Evolutionary conservation across 2,797 vertebrate genomes (phyloP), one percentile per base, ranked within the genome.

Genomic region (Pteropus rufus): DNA sequence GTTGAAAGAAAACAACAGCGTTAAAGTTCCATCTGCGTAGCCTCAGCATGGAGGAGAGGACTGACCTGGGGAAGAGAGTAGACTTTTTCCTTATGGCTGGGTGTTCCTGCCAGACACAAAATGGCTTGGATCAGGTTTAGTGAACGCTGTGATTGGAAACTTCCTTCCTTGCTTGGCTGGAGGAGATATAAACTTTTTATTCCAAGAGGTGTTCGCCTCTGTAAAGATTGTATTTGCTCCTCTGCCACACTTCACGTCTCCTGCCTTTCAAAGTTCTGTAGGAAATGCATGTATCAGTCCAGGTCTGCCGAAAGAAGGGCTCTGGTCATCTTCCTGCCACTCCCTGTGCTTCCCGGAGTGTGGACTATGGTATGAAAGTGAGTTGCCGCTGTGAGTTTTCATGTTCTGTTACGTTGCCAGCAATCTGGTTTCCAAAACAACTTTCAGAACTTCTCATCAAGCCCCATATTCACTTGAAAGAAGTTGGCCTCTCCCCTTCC

Each of bases 371-470:
- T 49, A 0, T 29, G 88, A 70, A 29, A 79, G 36, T 6, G 29
- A 31, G 3, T 5, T 7, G 29, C 84, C 65, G 60, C 14, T 49
- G 0, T 3, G 52, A 84, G n/a, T 75, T 70, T 92, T 24, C 64
- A 46, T 92, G 89, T 92, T 81, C 73, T 5, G 14, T 82, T 77
- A 21, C 52, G 73, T 69, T 26, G 12, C 70, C 52, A 85, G 84
- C 44, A 6, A 7, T 69, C 79, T 94, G 80, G 52, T 94, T 95
- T 94, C 65, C 75, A 90, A 80, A 96, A 89, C 75, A 89, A 54
- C 10, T 54, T 80, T 69, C 36, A 41, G 65, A 85, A 81, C 60
- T 85, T 88, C 72, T 89, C 73, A 73, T 81, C 72, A 94, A 80
- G 26, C 8, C 44, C 29, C 24, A 26, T 62, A 64, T 70, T 75